Percentiles rank a stretch among this genome's conserved stretches.
Evolutionary conservation across 2,113 vertebrate species (phyloP).

Genomic region (Sylvietta virens): DNA sequence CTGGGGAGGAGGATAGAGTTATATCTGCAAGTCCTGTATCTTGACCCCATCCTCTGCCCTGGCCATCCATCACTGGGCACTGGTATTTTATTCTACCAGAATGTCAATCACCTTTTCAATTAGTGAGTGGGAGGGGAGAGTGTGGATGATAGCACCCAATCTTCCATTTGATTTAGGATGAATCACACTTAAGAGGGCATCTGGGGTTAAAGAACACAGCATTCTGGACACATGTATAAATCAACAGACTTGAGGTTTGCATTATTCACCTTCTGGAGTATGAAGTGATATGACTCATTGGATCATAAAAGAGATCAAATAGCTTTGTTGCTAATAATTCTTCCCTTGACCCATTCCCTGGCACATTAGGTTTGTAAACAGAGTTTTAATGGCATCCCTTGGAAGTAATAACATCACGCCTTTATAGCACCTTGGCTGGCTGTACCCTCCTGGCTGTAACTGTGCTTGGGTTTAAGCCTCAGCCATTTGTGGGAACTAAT

Average conservation of each 20-base stretch:
- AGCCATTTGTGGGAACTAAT: slow-evolving; percentile 64
- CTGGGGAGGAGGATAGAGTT: slow-evolving; percentile 21
- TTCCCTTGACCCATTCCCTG: slow-evolving; percentile 74
- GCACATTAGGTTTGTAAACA: slow-evolving; percentile 78
- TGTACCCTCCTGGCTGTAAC: slow-evolving; percentile 15
- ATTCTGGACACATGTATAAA: slow-evolving; percentile 70
- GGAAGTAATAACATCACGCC: slow-evolving; percentile 71
- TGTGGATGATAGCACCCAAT: slow-evolving; percentile 56
- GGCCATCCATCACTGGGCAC: slow-evolving; percentile 40
- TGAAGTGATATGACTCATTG: slow-evolving; percentile 71
- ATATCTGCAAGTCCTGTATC: neutral
- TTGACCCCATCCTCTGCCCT: slow-evolving; percentile 39
- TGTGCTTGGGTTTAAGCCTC: slow-evolving; percentile 45
- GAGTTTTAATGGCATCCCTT: slow-evolving; percentile 77
- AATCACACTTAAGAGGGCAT: slow-evolving; percentile 72
- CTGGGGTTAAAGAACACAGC: slow-evolving; percentile 75
- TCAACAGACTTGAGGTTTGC: slow-evolving; percentile 71
- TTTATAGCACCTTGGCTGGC: slow-evolving; percentile 61
- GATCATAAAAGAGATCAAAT: slow-evolving; percentile 81
- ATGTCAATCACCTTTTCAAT: slow-evolving; percentile 65
- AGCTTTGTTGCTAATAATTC: slow-evolving; percentile 77
- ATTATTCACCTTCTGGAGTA: slow-evolving; percentile 73
- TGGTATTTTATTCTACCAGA: slow-evolving; percentile 56
- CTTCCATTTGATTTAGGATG: slow-evolving; percentile 69
- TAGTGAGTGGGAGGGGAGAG: slow-evolving; percentile 52